phyloP scores from a whole-genome alignment of 2,888 invertebrate species.

The Drosophila lacicola region DNA sequence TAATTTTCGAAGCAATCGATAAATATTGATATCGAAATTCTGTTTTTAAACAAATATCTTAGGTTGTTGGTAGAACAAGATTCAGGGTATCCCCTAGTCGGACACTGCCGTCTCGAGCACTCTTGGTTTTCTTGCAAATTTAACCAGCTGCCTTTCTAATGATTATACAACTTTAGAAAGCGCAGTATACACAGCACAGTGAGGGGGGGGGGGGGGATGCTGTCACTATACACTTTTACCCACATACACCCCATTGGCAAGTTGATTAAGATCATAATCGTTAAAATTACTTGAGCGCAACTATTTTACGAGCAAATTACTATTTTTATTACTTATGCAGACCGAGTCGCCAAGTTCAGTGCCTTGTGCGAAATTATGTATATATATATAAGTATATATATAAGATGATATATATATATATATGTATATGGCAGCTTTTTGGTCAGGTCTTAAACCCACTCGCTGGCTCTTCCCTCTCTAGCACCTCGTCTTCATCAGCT shows the following conservation, averaged over 20 bases:
- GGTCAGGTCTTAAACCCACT: slow-evolving; percentile 49
- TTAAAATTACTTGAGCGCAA: slow-evolving; percentile 79
- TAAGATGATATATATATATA: slow-evolving; percentile 18
- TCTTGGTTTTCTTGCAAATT: background rate
- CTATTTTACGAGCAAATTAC: slow-evolving; percentile 78
- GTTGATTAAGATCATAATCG: slow-evolving; percentile 81
- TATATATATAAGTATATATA: background rate
- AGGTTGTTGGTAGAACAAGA: too few species aligned
- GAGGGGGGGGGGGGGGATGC: background rate
- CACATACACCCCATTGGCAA: slow-evolving; percentile 36
- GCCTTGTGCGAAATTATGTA: slow-evolving; percentile 67
- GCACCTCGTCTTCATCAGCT: slow-evolving; percentile 2
- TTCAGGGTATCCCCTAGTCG: too few species aligned
- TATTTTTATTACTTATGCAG: slow-evolving; percentile 78
- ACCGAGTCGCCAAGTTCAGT: slow-evolving; percentile 66
- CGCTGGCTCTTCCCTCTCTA: background rate
- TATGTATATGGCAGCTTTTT: slow-evolving; percentile 21
- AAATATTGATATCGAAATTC: too few species aligned
- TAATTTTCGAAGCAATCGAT: too few species aligned
- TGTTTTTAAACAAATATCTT: too few species aligned
- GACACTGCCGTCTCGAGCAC: too few species aligned
- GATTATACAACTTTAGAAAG: slow-evolving; percentile 20
- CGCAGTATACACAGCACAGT: background rate
- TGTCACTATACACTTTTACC: background rate
- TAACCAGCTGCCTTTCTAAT: background rate